Conservation (phyloP, 2,888 invertebrate species). For the Platypus cylindrus region DNA sequence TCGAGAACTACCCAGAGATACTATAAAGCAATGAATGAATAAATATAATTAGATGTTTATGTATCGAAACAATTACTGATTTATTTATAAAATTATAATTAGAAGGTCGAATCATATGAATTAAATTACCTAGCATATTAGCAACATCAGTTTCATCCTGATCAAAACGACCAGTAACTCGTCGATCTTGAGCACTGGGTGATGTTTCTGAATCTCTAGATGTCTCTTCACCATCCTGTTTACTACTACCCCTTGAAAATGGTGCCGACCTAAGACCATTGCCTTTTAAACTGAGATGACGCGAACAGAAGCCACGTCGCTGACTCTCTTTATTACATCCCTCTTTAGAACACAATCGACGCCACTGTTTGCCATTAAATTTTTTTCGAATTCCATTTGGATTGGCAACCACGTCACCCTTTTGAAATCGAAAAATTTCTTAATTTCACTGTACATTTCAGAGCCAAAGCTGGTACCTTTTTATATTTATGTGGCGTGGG, state of each 20-base stretch:
- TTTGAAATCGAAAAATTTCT: not conserved
- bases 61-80: too few species aligned
- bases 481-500: slow-evolving; percentile 92
- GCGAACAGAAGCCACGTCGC: slow-evolving; percentile 89
- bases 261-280: slow-evolving; percentile 38
- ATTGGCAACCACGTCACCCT: slow-evolving; percentile 86
- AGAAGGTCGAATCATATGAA: too few species aligned
- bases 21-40: slow-evolving; percentile 34
- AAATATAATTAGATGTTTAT: not conserved
- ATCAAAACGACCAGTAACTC: slow-evolving; percentile 74
- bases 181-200: slow-evolving; percentile 61
- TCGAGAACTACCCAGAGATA: slow-evolving; percentile 84
- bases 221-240: slow-evolving; percentile 66
- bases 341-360: slow-evolving; percentile 89
- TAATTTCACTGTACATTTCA: not conserved
- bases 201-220: slow-evolving; percentile 82
- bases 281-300: slow-evolving; percentile 87
- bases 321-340: slow-evolving; percentile 96
- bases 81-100: not conserved
- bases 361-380: slow-evolving; percentile 99
- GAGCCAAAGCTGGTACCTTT: slow-evolving; percentile 41
- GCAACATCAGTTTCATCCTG: slow-evolving; percentile 95
- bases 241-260: slow-evolving; percentile 43
- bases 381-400: slow-evolving; percentile 95
- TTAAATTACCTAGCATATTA: slow-evolving; percentile 72